Evolutionary conservation across 2,797 vertebrate genomes (phyloP).

Genomic region (Synanceia verrucosa): DNA sequence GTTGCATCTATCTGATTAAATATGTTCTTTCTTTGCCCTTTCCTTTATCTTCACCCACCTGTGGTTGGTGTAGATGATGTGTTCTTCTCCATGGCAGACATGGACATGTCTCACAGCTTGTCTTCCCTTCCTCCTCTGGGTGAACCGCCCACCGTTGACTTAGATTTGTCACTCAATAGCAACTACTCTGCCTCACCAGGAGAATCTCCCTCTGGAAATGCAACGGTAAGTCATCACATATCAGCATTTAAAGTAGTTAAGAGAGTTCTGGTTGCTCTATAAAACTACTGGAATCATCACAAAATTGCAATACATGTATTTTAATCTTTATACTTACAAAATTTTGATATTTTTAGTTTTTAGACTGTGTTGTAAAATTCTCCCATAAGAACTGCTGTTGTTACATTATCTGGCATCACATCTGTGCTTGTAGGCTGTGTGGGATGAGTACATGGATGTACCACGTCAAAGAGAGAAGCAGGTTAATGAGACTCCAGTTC

Average conservation of each 20-base stretch:
- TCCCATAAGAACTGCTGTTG: not conserved
- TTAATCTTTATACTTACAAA: not conserved
- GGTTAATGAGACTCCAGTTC: slow-evolving; percentile 74
- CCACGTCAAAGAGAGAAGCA: slow-evolving; percentile 87
- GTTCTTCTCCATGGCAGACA: slow-evolving; percentile 99
- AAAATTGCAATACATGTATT: not conserved
- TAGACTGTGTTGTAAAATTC: not conserved
- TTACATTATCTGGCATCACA: not conserved
- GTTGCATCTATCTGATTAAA: slow-evolving; percentile 1
- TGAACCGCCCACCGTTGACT: slow-evolving; percentile 94
- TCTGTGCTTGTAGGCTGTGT: slow-evolving; percentile 79
- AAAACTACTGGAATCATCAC: not conserved
- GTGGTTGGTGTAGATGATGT: slow-evolving; percentile 90
- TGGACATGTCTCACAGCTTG: slow-evolving; percentile 99
- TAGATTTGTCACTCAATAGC: slow-evolving; percentile 95
- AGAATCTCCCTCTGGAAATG: slow-evolving; percentile 90
- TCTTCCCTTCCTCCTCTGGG: slow-evolving; percentile 97
- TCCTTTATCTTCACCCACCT: slow-evolving; percentile 2
- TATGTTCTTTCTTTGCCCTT: slow-evolving; percentile 4
- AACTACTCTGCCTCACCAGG: slow-evolving; percentile 92
- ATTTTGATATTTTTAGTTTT: not conserved
- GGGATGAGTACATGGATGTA: slow-evolving; percentile 93
- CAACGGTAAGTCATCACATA: slow-evolving; percentile 80
- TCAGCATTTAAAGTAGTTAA: not conserved
- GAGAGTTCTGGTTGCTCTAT: not conserved